These are phyloP conservation scores for Mirza zaza DNA, from an alignment of 2,113 vertebrate genomes.

Conservation along the genomic window DNA sequence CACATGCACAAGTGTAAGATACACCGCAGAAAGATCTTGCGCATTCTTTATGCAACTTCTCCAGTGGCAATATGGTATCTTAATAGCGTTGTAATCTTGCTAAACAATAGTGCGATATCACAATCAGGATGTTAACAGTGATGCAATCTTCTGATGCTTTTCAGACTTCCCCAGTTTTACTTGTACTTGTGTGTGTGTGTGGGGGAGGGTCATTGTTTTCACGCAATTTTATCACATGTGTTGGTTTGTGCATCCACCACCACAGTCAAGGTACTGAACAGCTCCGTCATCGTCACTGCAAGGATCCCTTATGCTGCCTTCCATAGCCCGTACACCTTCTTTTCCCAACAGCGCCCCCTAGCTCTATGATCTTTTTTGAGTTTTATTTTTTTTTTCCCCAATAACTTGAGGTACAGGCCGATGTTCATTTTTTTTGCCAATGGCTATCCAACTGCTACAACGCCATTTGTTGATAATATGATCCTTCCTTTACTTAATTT, in stretches of 20 bases:
- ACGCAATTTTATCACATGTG: neutral
- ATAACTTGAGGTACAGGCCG: neutral
- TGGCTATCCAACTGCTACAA: neutral
- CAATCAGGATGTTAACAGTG: neutral
- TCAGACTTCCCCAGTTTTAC: neutral
- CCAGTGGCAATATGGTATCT: neutral
- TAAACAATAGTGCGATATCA: neutral
- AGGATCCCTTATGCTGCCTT: neutral
- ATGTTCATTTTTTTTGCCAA: neutral
- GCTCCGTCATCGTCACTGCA: neutral
- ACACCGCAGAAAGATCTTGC: neutral
- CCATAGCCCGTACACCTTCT: neutral
- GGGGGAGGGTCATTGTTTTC: neutral
- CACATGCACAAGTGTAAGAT: neutral
- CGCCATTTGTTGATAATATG: neutral
- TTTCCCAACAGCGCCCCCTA: fast-evolving
- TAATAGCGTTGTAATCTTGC: neutral
- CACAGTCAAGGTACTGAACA: neutral
- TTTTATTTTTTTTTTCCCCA: neutral
- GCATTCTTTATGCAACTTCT: neutral
- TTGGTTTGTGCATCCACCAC: neutral
- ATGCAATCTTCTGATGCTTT: neutral
- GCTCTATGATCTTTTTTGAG: neutral
- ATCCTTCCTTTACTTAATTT: neutral
- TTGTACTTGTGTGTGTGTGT: neutral